These are phyloP conservation scores for Myotis myotis DNA, from an alignment of 2,797 vertebrate species.

Conservation along the genomic window DNA sequence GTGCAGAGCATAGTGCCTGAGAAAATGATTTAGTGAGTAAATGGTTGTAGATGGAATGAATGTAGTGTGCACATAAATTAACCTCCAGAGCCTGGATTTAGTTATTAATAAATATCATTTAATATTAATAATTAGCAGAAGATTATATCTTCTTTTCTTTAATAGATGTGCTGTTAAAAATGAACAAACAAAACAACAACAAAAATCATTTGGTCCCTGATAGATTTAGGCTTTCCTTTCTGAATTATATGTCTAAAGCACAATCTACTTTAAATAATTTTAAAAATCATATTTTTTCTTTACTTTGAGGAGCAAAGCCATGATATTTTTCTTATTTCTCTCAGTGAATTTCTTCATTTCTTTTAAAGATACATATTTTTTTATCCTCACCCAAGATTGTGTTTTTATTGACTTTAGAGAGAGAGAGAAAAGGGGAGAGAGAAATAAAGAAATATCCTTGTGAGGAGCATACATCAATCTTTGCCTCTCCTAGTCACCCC, in stretches of 20 bases:
- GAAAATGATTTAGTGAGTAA: neutral
- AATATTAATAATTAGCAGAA: neutral
- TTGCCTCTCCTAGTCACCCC: neutral
- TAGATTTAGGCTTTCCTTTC: neutral
- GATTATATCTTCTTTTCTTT: neutral
- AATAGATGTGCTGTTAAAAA: neutral
- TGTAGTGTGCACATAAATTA: neutral
- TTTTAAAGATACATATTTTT: neutral
- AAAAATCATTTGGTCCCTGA: neutral
- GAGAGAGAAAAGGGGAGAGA: neutral
- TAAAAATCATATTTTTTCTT: neutral
- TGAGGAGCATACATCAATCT: no score
- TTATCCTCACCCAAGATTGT: neutral
- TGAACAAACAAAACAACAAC: neutral
- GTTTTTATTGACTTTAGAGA: neutral
- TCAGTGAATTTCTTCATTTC: neutral
- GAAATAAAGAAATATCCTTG: neutral
- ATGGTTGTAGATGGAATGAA: neutral
- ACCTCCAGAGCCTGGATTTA: neutral
- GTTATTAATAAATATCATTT: neutral
- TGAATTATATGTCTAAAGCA: neutral
- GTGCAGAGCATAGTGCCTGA: neutral
- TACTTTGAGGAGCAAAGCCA: neutral
- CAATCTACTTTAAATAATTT: neutral
- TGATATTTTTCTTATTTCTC: neutral